A percentile compares a stretch with the other conserved stretches of the same genome.
Conservation (phyloP, 2,113 vertebrate genomes). For the Beaufortia kweichowensis region DNA sequence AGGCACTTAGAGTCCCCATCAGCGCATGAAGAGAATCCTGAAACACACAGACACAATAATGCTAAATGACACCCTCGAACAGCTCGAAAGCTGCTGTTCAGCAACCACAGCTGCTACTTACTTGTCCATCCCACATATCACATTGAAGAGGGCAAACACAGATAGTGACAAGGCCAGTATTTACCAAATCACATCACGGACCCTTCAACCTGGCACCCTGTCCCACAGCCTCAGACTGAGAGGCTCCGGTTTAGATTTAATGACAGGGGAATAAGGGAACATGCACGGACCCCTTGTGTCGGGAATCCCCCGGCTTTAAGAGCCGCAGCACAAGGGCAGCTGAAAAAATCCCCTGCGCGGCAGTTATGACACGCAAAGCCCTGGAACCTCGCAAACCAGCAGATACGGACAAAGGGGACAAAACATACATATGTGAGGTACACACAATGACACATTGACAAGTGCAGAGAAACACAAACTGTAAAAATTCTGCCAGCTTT, state of each 20-base stretch:
- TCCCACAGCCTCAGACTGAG: constrained; percentile 66
- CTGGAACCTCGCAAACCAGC: constrained; percentile 44
- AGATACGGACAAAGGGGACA: constrained; percentile 27
- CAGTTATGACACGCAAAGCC: constrained; percentile 67
- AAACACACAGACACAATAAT: constrained; percentile 58
- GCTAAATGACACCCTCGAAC: constrained; percentile 39
- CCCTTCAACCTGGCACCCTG: constrained; percentile 58
- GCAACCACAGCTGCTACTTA: constrained; percentile 27
- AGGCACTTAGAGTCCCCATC: constrained; percentile 87
- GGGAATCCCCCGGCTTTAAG: constrained; percentile 71
- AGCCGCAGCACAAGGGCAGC: constrained; percentile 64
- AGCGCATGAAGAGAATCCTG: constrained; percentile 90
- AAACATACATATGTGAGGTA: constrained; percentile 41
- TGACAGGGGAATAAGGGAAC: constrained; percentile 61
- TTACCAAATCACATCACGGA: constrained; percentile 44
- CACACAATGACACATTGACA: constrained; percentile 1
- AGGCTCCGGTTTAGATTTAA: constrained; percentile 67
- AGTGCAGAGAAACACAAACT: constrained; percentile 11
- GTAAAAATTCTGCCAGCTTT: neutral
- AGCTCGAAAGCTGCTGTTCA: constrained; percentile 45
- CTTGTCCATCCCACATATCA: neutral
- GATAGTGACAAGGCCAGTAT: constrained; percentile 5
- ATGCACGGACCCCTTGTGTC: constrained; percentile 67
- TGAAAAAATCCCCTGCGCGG: constrained; percentile 66
- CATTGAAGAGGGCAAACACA: constrained; percentile 25